Evolutionary conservation across 2,797 vertebrate species (phyloP), one percentile per base, ranked within the genome.

Genomic region (Fratercula arctica): DNA sequence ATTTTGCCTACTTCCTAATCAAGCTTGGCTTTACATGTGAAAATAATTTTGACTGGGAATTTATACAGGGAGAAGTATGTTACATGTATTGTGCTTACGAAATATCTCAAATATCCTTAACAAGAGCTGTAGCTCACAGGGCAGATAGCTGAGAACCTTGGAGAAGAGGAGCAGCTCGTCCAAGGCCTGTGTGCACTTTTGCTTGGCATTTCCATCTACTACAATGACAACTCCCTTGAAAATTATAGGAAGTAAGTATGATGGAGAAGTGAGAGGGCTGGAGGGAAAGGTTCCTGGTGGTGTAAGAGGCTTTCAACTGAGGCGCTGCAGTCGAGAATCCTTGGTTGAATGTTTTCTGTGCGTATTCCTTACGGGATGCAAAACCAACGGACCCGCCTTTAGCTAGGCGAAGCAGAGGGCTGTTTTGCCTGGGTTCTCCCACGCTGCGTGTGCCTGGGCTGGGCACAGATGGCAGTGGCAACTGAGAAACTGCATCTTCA

Each of bases 141-240:
- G 87, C 99, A 99, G 98, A 99, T 99, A 95, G 99, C 99, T 8
- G 99, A 99, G 97, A 99, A 99, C 93, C 98, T 99, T 64, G 99
- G 99, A 46, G 99, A 99, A 94, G 99, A 99, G 92, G 99, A 99
- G 60, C 98, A 99, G 93, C 98, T 99, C 25, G 99, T 99, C 45
- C 99, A 99, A 98, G 99, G 99, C 85, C 97, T 99, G 50, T 99
- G 99, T 94, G 99, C 99, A 0, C 98, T 99, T 64, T 93, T 99
- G 51, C 98, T 99, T 61, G 99, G 99, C 73, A 99, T 99, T 97
- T 99, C 99, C 72, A 99, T 99, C 97, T 99, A 99, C 97, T 99
- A 99, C 97, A 99, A 99, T 3, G 99, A 99, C 98, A 99, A 99
- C 97, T 99, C 99, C 6, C 98, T 99, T 70, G 99, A 99, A 97